Evolutionary conservation across 2,113 vertebrate species (phyloP).

Genomic region (Pachypanchax playfairii): DNA sequence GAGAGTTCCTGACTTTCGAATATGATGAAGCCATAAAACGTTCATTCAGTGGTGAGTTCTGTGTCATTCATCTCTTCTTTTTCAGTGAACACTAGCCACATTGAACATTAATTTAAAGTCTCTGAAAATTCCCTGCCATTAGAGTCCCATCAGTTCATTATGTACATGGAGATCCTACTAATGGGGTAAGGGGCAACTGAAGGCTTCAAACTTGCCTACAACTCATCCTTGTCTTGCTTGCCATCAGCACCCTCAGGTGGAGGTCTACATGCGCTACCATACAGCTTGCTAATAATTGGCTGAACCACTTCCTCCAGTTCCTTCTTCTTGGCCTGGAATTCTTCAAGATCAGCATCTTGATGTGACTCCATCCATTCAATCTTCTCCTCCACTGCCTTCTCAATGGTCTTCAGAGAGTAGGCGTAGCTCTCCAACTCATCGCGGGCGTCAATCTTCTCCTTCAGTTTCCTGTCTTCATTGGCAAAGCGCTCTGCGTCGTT

Average conservation of each 20-base stretch:
- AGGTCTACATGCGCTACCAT: constrained; percentile 87
- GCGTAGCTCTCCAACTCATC: constrained; percentile 96
- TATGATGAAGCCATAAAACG: too few relatives aligned
- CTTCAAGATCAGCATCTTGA: constrained; percentile 92
- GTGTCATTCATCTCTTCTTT: too few relatives aligned
- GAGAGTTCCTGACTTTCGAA: too few relatives aligned
- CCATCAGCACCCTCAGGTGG: constrained; percentile 82
- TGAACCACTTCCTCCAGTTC: constrained; percentile 96
- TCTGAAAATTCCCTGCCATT: constrained; percentile 70
- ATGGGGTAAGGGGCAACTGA: constrained; percentile 53
- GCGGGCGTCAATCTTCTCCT: constrained; percentile 91
- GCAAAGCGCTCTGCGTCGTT: constrained; percentile 95
- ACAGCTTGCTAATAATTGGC: constrained; percentile 95
- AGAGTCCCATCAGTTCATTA: constrained; percentile 73
- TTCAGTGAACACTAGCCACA: constrained; percentile 86
- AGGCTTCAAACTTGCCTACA: constrained; percentile 79
- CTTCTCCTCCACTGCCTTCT: constrained; percentile 96
- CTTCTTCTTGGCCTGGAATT: constrained; percentile 97
- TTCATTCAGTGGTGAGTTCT: too few relatives aligned
- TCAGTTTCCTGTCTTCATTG: constrained; percentile 93
- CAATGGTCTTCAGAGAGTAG: constrained; percentile 93
- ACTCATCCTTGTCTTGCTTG: constrained; percentile 85
- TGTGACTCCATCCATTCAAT: constrained; percentile 98
- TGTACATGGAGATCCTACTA: constrained; percentile 69
- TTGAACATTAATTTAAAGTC: constrained; percentile 77